Evolutionary conservation across 2,888 invertebrate species (phyloP).

Genomic region (Ectemnius cavifrons): DNA sequence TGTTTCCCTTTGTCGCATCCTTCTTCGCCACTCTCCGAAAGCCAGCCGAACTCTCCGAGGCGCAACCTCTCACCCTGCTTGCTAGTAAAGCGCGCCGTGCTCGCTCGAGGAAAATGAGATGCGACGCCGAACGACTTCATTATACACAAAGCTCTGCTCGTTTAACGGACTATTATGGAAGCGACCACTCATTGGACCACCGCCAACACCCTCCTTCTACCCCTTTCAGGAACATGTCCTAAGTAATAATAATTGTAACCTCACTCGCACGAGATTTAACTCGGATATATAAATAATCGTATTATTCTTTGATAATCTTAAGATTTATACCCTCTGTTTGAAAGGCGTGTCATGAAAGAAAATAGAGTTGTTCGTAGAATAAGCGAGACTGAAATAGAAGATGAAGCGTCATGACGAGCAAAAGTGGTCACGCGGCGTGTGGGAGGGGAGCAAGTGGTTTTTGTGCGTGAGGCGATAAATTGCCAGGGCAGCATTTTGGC

Average conservation of each 20-base stretch:
- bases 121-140: background rate
- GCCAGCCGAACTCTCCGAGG: too few relatives aligned
- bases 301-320: background rate
- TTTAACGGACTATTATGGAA: background rate
- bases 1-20: conserved; percentile 32
- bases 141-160: background rate
- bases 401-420: conserved; percentile 30
- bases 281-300: background rate
- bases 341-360: background rate
- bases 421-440: conserved; percentile 29
- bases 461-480: conserved; percentile 72
- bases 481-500: conserved; percentile 68
- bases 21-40: too few relatives aligned
- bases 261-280: background rate
- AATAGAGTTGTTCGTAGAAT: conserved; percentile 1
- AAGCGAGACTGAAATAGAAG: background rate
- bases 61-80: too few relatives aligned
- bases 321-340: background rate
- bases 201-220: background rate
- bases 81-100: too few relatives aligned
- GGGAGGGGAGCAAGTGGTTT: conserved; percentile 50
- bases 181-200: background rate
- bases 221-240: background rate
- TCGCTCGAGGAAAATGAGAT: background rate
- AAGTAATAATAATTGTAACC: background rate